Conservation (phyloP, 2,113 vertebrate genomes). For the Pipa parva region DNA sequence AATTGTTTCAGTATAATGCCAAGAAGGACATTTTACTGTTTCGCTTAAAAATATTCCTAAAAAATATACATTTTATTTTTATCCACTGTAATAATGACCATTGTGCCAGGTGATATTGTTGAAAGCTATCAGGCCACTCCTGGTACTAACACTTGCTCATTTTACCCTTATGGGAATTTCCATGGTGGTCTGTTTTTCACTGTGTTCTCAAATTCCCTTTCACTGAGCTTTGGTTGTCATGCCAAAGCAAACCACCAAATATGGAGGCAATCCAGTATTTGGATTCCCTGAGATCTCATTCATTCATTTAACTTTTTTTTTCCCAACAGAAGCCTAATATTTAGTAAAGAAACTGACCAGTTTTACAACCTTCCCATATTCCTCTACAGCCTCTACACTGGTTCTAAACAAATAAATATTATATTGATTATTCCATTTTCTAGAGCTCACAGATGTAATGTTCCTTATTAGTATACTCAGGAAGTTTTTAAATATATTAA, state of each 20-base stretch:
- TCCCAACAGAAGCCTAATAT: slow-evolving; percentile 7
- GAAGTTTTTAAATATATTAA: no score
- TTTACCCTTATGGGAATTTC: slow-evolving; percentile 13
- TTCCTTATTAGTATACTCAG: no score
- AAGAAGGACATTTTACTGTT: neutral
- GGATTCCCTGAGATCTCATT: slow-evolving; percentile 17
- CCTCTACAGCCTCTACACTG: no score
- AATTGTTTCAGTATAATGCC: neutral
- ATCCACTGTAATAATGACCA: neutral
- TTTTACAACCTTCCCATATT: no score
- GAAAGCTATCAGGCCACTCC: neutral
- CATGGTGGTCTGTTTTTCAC: slow-evolving; percentile 37
- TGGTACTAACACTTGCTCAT: slow-evolving; percentile 15
- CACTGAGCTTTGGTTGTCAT: neutral
- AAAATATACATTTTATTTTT: neutral
- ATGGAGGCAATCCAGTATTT: slow-evolving; percentile 24
- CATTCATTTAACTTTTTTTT: slow-evolving; percentile 1
- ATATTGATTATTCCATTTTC: no score
- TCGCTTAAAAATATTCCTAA: neutral
- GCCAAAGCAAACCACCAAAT: slow-evolving; percentile 32
- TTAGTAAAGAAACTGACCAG: no score
- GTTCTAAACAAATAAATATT: no score
- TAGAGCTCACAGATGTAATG: no score
- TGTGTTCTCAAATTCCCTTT: slow-evolving; percentile 26
- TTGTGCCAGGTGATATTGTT: slow-evolving; percentile 1